Percentiles rank a stretch among this genome's conserved stretches.
phyloP scores from a whole-genome alignment of 37 sponge, comb jelly and placozoan genomes.

The Oopsacas minuta region DNA sequence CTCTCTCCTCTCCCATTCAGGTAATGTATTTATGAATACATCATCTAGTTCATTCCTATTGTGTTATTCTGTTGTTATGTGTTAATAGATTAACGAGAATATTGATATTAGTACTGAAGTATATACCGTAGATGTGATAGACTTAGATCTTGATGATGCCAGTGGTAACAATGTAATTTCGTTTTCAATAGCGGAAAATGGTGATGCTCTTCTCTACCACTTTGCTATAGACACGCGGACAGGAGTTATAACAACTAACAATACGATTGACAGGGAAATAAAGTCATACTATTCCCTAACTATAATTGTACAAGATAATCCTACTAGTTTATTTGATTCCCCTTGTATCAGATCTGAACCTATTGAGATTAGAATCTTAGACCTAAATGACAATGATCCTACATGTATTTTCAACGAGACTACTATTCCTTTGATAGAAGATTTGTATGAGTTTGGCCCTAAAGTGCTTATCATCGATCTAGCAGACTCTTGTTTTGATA shows the following conservation, averaged over 20 bases:
- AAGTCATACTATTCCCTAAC: neutral
- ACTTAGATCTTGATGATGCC: neutral
- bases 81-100: neutral
- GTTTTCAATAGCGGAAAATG: neutral
- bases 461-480: neutral
- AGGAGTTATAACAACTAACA: neutral
- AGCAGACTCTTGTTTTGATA: neutral
- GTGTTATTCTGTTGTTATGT: neutral
- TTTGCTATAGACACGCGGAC: neutral
- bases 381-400: conserved; percentile 2
- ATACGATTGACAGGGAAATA: neutral
- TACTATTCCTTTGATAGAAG: neutral
- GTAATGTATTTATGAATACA: neutral
- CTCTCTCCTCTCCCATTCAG: neutral
- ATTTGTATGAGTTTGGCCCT: neutral
- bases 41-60: neutral
- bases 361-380: neutral
- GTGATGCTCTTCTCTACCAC: neutral
- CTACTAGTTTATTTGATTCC: neutral
- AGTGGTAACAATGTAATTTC: neutral
- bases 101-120: neutral
- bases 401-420: neutral
- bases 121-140: neutral
- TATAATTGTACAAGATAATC: neutral
- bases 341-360: neutral